Base-by-base conservation (phyloP, 1,140 invertebrate species). In the Diorhabda elongata region DNA sequence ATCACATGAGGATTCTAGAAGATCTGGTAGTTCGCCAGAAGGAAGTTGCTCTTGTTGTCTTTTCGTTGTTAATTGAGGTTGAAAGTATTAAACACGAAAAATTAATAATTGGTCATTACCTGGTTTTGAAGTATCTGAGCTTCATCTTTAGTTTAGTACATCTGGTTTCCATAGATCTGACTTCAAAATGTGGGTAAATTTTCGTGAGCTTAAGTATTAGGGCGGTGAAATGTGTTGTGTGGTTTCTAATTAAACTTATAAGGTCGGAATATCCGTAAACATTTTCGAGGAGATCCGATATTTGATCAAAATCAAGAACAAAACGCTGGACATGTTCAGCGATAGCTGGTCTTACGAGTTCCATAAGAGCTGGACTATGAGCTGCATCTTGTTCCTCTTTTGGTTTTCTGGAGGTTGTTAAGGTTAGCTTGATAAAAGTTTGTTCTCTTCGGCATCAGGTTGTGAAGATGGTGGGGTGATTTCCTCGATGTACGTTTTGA, bases 61-160 rank as follows among this genome's bases (percentile, higher is more conserved):
- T 26, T 26, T 26, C 26, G 26, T 26, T 26, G 26, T 26, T 26
- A 26, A 26, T 26, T 26, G 26, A 26, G 26, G 26, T 26, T 26
- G 26, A 26, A 26, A 1, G 26, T 26, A 26, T 26, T 26, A 1
- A 26, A 26, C 26, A 26, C 26, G 26, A 26, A 26, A 26, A 26
- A 26, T 26, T 26, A 26, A 26, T 26, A 26, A 26, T 26, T 26
- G 26, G 26, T 26, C 26, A 26, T 26, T 26, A 26, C 1, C 26
- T 26, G 26, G 26, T 26, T 26, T 26, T 26, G 26, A 26, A 26
- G 26, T 26, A 2, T 26, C 26, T 26, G 26, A 62, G 9, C 9
- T 62, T 62, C 42, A 8, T 62, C 9, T 43, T n/a, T 4, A 62
- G 42, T 62, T 62, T 62, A 43, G 61, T 62, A 43, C 61, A 62